These are phyloP conservation scores for Anastrepha ludens DNA, from an alignment of 1,140 invertebrate genomes.

Conservation along the genomic window DNA sequence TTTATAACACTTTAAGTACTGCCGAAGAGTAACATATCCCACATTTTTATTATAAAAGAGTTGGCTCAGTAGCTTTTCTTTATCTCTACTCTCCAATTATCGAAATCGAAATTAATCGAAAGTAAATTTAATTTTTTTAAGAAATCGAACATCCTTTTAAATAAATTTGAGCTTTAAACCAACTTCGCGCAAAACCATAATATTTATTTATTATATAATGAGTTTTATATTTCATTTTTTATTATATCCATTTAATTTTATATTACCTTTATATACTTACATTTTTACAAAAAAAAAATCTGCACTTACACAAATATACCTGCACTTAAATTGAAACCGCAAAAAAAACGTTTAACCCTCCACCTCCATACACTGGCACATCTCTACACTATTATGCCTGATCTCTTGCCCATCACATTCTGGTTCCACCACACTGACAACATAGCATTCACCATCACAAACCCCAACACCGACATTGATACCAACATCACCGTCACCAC, in stretches of 20 bases:
- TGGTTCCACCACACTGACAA: not conserved
- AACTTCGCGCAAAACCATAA: no score
- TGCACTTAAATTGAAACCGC: not conserved
- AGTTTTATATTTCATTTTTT: not conserved
- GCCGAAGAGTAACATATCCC: no score
- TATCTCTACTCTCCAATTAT: no score
- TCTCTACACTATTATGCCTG: not conserved
- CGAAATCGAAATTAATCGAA: no score
- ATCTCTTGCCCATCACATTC: not conserved
- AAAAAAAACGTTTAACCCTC: not conserved
- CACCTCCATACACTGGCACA: not conserved
- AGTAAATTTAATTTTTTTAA: no score
- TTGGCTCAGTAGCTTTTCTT: no score
- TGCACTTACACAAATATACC: not conserved
- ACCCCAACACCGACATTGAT: not conserved
- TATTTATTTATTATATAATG: no score
- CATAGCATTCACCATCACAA: conserved; percentile 4
- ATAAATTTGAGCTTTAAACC: no score
- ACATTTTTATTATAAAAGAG: no score
- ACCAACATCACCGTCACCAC: not conserved
- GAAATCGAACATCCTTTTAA: no score
- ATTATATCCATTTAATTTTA: not conserved
- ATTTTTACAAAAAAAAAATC: not conserved
- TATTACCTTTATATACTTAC: not conserved
- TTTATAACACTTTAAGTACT: no score